A percentile compares a stretch with the other conserved stretches of the same genome.
Evolutionary conservation across 1,140 invertebrate species (phyloP).

Genomic region (Eciton burchellii): DNA sequence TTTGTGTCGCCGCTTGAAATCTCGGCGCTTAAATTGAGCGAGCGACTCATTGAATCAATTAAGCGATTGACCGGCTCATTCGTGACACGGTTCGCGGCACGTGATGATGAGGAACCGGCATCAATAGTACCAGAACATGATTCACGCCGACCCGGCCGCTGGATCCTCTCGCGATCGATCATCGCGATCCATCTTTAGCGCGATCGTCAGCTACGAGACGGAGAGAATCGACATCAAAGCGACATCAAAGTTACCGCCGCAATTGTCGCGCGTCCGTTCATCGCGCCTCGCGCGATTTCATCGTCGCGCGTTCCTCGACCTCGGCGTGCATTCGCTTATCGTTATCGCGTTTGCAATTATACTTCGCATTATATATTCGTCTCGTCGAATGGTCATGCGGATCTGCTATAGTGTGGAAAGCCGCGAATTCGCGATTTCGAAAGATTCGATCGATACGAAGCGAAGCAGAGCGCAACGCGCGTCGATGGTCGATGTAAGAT

Average conservation of each 20-base stretch:
- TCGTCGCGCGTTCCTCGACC: background rate
- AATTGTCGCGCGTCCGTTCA: slow-evolving; percentile 29
- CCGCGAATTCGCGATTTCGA: too few species aligned
- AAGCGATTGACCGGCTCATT: slow-evolving; percentile 29
- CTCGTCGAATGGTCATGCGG: too few species aligned
- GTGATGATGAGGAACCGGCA: slow-evolving; percentile 2
- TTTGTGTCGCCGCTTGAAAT: background rate
- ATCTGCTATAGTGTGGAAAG: too few species aligned
- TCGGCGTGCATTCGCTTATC: too few species aligned
- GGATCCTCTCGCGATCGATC: slow-evolving; percentile 19
- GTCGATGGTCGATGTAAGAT: too few species aligned
- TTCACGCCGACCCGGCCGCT: background rate
- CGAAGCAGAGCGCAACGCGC: too few species aligned
- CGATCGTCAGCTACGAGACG: background rate
- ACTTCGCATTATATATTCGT: background rate
- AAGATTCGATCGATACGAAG: too few species aligned
- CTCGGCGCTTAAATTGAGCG: slow-evolving; percentile 32
- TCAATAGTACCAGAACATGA: slow-evolving; percentile 10
- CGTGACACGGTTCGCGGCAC: background rate
- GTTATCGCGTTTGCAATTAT: too few species aligned
- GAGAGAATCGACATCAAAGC: slow-evolving; percentile 46
- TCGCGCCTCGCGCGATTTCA: background rate
- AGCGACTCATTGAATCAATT: background rate
- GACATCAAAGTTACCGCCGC: background rate
- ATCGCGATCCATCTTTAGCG: slow-evolving; percentile 43